phyloP scores from a whole-genome alignment of 2,113 vertebrate species.

The Cacatua alba region DNA sequence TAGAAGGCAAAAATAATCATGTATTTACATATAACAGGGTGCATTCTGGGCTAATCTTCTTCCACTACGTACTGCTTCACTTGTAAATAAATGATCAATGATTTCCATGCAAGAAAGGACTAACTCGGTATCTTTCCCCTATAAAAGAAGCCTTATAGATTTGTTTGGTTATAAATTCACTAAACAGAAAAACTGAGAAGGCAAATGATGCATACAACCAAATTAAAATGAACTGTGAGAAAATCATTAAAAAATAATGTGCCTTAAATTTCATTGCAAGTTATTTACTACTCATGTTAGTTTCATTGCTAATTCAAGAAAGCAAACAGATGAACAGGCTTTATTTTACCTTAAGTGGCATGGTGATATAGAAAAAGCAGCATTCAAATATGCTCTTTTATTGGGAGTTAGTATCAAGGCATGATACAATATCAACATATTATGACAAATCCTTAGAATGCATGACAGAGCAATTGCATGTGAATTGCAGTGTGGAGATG shows the following conservation, averaged over 20 bases:
- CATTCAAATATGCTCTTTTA: background rate
- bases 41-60: background rate
- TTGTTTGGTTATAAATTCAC: constrained; percentile 29
- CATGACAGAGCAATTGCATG: background rate
- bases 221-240: constrained; percentile 27
- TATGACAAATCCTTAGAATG: background rate
- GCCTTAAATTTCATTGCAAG: constrained; percentile 9
- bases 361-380: background rate
- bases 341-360: background rate
- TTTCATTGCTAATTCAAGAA: constrained; percentile 1
- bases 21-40: background rate
- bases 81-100: background rate
- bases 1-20: constrained; percentile 15
- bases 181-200: constrained; percentile 31
- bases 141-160: background rate
- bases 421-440: background rate
- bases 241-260: constrained; percentile 48
- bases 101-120: background rate
- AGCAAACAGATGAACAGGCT: background rate
- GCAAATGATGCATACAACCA: background rate
- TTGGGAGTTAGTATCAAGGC: background rate
- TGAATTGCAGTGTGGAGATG: background rate
- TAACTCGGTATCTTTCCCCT: background rate
- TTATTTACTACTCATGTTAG: background rate
- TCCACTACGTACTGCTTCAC: background rate